Conservation (phyloP, 2,797 vertebrate genomes). For the Periophthalmus magnuspinnatus region DNA sequence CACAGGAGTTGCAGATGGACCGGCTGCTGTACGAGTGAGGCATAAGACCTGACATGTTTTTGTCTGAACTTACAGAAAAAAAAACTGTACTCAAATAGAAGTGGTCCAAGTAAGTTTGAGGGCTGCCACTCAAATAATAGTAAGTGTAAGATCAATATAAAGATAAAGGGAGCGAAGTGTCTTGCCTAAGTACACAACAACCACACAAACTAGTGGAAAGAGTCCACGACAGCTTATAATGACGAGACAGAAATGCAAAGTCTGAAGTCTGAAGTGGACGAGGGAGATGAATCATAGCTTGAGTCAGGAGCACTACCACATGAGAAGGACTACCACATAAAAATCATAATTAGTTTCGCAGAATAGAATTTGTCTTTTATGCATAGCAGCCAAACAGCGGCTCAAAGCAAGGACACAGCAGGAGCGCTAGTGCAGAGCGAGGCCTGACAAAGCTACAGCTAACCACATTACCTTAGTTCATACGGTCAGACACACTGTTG, state of each 20-base stretch:
- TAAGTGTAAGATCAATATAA: too few species aligned
- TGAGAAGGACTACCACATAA: neutral
- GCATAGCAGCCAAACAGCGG: constrained; percentile 16
- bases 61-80: too few species aligned
- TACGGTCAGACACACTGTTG: constrained; percentile 49
- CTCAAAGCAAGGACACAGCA: constrained; percentile 45
- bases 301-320: neutral
- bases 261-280: neutral
- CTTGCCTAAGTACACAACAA: neutral
- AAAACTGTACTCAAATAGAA: too few species aligned
- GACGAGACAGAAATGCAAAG: neutral
- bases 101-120: too few species aligned
- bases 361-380: constrained; percentile 24
- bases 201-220: neutral
- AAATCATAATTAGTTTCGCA: constrained; percentile 19
- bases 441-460: constrained; percentile 36
- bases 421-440: constrained; percentile 32
- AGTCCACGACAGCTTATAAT: neutral
- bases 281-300: neutral
- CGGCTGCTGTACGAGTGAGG: too few species aligned
- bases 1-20: too few species aligned
- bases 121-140: too few species aligned
- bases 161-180: neutral
- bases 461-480: constrained; percentile 55
- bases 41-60: too few species aligned